These are phyloP conservation scores for Leuctra nigra DNA, from an alignment of 2,888 invertebrate genomes.

Conservation along the genomic window DNA sequence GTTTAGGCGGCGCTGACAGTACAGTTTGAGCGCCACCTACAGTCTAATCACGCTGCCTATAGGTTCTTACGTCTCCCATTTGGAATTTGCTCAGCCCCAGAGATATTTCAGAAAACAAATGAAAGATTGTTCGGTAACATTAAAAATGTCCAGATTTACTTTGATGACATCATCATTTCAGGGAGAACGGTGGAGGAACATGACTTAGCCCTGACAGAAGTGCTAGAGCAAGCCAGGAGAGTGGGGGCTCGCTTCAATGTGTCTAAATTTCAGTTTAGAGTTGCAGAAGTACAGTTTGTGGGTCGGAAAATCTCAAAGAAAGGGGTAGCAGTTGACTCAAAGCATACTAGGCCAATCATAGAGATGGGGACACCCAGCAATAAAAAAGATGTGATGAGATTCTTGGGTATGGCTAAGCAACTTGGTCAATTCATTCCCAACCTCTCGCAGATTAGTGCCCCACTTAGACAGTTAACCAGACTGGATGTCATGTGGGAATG, in stretches of 20 bases:
- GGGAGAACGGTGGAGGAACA: slow-evolving; percentile 23
- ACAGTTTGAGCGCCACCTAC: too few species aligned
- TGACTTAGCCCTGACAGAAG: slow-evolving; percentile 20
- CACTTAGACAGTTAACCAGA: slow-evolving; percentile 19
- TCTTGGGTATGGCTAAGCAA: slow-evolving; percentile 20
- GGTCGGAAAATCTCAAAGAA: background rate
- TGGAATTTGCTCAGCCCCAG: slow-evolving; percentile 20
- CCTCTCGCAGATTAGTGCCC: slow-evolving; percentile 12
- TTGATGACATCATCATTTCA: slow-evolving; percentile 24
- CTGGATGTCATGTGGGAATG: slow-evolving; percentile 8
- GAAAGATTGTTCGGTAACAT: slow-evolving; percentile 23
- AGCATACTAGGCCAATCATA: background rate
- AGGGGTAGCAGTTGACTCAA: background rate
- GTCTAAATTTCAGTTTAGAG: slow-evolving; percentile 6
- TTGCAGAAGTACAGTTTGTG: background rate
- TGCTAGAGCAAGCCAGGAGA: slow-evolving; percentile 2
- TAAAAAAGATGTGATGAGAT: slow-evolving; percentile 1
- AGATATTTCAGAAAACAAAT: slow-evolving; percentile 24
- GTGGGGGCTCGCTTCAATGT: slow-evolving; percentile 11
- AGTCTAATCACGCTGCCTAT: too few species aligned
- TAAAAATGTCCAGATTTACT: slow-evolving; percentile 19
- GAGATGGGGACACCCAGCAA: background rate
- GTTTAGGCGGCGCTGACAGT: too few species aligned
- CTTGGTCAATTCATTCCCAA: slow-evolving; percentile 13
- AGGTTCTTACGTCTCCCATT: slow-evolving; percentile 21